Evolutionary conservation across 1,140 invertebrate genomes (phyloP), one percentile per base, ranked within the genome.

Genomic region (Cotesia vestalis): DNA sequence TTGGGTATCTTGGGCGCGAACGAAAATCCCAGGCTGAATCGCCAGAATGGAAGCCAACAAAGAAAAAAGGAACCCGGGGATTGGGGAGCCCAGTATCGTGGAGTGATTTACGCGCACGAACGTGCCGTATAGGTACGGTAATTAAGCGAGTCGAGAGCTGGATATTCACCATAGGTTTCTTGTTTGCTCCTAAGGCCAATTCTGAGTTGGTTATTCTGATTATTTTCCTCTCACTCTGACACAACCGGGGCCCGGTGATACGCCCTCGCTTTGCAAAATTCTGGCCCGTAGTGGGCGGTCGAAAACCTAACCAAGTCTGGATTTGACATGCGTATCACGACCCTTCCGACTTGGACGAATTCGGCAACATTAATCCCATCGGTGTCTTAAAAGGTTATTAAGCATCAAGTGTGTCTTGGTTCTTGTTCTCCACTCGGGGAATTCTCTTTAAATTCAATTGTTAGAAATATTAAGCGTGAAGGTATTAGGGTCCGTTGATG

Each of bases 61-160:
- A 46, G 6, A 46, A 46, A 61, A 34, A 34, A 27, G 17, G 59
- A 64, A 38, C 12, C 34, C n/a, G 40, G 35, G 40, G 1, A 27
- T 51, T 34, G 52, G 34, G 12, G 40, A 11, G 64, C 52, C 52
- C n/a, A 35, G 73, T 70, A 71, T 72, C 64, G 73, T 53, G 34
- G 71, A 72, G 70, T 75, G 74, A 75, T 75, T 75, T 75, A 75
- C 74, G 71, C 57, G 70, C 71, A 72, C 71, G 66, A 73, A 69
- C 40, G 62, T 74, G 73, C 61, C 73, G 62, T 74, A 69, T 73
- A 70, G 73, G 67, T 74, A 74, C 67, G 68, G 63, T 69, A 74
- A 74, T 74, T 74, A 74, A 70, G 62, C 73, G 61, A 66, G 61
- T 60, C 38, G 66, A 34, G 66, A 36, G 53, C 57, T 40, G 66